Percentiles rank a stretch among this genome's conserved stretches.
phyloP scores from a whole-genome alignment of 2,797 vertebrate species.

The Myotis planiceps region DNA sequence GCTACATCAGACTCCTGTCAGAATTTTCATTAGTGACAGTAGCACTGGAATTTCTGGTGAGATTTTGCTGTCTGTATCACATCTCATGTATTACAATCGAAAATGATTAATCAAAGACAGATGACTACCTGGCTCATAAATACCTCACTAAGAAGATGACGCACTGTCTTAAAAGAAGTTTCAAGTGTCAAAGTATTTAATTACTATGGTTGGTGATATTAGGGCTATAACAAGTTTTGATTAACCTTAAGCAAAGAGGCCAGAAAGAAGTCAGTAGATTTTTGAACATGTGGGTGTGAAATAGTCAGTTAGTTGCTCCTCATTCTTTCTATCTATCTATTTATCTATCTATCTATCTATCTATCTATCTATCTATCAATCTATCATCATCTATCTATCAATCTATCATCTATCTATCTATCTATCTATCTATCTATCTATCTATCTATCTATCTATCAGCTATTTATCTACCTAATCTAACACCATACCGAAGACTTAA shows the following conservation, averaged over 20 bases:
- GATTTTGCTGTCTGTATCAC: background rate
- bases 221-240: background rate
- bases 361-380: background rate
- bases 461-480: background rate
- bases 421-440: background rate
- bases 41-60: background rate
- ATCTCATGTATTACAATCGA: background rate
- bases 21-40: background rate
- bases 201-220: background rate
- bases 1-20: background rate
- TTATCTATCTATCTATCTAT: background rate
- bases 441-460: background rate
- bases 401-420: no score
- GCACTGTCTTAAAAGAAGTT: background rate
- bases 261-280: background rate
- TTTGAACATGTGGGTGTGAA: background rate
- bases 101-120: background rate
- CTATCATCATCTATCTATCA: background rate
- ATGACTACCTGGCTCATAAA: background rate
- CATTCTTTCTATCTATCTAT: accelerated
- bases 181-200: background rate
- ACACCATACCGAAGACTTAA: background rate
- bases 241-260: background rate
- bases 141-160: background rate
- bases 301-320: background rate